These are phyloP conservation scores for Hirtodrosophila alboralis DNA, from an alignment of 2,888 invertebrate species.

Conservation along the genomic window DNA sequence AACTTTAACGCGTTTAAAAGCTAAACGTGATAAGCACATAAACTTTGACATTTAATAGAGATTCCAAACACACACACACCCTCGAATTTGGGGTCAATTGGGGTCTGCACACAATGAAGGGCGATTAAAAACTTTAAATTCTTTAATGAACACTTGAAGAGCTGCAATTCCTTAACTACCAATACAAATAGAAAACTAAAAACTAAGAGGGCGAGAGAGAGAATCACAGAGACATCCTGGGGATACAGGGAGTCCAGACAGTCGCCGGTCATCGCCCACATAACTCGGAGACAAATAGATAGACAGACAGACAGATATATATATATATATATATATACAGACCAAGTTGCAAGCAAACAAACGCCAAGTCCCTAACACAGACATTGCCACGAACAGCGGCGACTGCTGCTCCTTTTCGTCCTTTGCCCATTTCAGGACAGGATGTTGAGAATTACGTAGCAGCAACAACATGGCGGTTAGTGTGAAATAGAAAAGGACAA, in stretches of 20 bases:
- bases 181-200: conserved; percentile 41
- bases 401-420: conserved; percentile 1
- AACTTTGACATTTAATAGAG: conserved; percentile 32
- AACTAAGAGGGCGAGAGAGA: not conserved
- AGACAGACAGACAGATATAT: conserved; percentile 20
- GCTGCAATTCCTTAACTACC: conserved; percentile 52
- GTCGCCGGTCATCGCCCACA: conserved; percentile 67
- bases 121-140: conserved; percentile 72
- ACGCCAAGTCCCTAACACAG: conserved; percentile 45
- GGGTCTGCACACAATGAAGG: conserved; percentile 26
- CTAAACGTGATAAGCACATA: conserved; percentile 5
- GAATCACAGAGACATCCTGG: conserved; percentile 6
- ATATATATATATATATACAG: too few relatives aligned
- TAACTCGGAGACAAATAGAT: conserved; percentile 52
- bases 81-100: conserved; percentile 14
- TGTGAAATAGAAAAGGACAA: conserved; percentile 24
- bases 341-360: conserved; percentile 41
- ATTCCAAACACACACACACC: conserved; percentile 1
- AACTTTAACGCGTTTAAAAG: conserved; percentile 2
- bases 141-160: conserved; percentile 75
- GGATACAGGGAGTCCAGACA: conserved; percentile 46
- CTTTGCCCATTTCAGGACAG: conserved; percentile 6
- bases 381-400: conserved; percentile 28
- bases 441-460: conserved; percentile 51
- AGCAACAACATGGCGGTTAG: conserved; percentile 65